phyloP scores from a whole-genome alignment of 2,888 invertebrate genomes.

The Gastrophysa polygoni region DNA sequence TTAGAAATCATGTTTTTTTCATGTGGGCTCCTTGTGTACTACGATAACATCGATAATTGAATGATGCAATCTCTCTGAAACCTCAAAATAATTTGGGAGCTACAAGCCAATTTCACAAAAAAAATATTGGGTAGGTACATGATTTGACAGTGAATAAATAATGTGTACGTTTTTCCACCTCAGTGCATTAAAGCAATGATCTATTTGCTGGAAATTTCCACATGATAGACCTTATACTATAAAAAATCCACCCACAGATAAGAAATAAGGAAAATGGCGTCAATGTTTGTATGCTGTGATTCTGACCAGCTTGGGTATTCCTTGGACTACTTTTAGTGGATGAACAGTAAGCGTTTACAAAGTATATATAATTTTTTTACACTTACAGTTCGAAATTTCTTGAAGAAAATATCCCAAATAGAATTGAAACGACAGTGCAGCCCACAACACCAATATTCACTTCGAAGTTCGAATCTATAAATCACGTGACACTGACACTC shows the following conservation, averaged over 20 bases:
- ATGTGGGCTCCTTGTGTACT: too few relatives aligned
- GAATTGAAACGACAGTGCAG: slow-evolving; percentile 45
- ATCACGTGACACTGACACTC: slow-evolving; percentile 14
- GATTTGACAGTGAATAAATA: too few relatives aligned
- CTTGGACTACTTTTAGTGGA: background rate
- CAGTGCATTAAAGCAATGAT: too few relatives aligned
- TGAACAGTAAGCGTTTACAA: background rate
- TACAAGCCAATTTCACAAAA: too few relatives aligned
- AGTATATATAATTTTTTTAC: background rate
- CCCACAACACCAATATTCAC: slow-evolving; percentile 49
- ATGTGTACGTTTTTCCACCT: too few relatives aligned
- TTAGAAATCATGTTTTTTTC: too few relatives aligned
- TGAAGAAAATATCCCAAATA: slow-evolving; percentile 13
- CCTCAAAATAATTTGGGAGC: too few relatives aligned
- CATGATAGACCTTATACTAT: too few relatives aligned
- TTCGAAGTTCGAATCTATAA: slow-evolving; percentile 31
- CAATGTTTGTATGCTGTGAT: background rate
- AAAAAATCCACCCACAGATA: background rate
- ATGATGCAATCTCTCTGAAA: too few relatives aligned
- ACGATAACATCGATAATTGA: too few relatives aligned
- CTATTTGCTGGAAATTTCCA: too few relatives aligned
- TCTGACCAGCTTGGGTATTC: background rate
- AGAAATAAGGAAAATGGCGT: background rate
- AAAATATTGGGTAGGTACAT: too few relatives aligned
- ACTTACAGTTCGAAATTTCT: slow-evolving; percentile 3